These are phyloP conservation scores for Sphaeridia pumilis DNA, from an alignment of 2,888 invertebrate genomes.

Conservation along the genomic window DNA sequence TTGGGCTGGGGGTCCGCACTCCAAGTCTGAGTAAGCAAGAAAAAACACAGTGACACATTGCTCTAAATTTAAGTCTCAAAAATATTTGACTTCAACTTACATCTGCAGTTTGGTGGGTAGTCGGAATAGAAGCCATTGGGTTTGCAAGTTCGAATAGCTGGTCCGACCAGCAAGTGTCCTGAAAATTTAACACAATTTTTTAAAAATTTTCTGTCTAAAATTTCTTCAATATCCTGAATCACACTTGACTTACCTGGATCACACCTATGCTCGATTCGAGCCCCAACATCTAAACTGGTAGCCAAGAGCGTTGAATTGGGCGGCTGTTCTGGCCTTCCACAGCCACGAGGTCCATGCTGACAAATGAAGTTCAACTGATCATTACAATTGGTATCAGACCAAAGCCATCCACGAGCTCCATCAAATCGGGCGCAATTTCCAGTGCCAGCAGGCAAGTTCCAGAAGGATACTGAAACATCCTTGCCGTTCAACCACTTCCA, in stretches of 20 bases:
- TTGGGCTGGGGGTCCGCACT: constrained; percentile 79
- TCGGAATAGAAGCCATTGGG: constrained; percentile 89
- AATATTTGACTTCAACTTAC: constrained; percentile 47
- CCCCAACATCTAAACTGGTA: constrained; percentile 65
- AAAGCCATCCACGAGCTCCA: constrained; percentile 86
- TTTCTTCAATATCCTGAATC: too few species aligned
- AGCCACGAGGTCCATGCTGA: constrained; percentile 83
- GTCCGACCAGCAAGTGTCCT: constrained; percentile 77
- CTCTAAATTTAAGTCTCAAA: neutral
- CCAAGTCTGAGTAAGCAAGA: constrained; percentile 69
- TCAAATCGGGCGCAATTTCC: constrained; percentile 82
- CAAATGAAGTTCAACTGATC: constrained; percentile 78
- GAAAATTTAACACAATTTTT: neutral
- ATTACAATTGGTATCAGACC: constrained; percentile 83
- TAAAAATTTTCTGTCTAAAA: too few species aligned
- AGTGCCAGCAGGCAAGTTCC: constrained; percentile 72
- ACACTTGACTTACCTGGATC: constrained; percentile 46
- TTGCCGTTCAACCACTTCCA: constrained; percentile 88
- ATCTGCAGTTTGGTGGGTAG: constrained; percentile 84
- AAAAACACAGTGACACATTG: neutral
- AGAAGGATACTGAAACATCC: constrained; percentile 79
- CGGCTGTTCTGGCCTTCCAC: constrained; percentile 83
- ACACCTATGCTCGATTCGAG: constrained; percentile 70
- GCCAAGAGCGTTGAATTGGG: constrained; percentile 80
- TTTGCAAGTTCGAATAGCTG: constrained; percentile 66